These are phyloP conservation scores for Tetrax tetrax DNA, from an alignment of 2,113 vertebrate genomes.

Conservation along the genomic window DNA sequence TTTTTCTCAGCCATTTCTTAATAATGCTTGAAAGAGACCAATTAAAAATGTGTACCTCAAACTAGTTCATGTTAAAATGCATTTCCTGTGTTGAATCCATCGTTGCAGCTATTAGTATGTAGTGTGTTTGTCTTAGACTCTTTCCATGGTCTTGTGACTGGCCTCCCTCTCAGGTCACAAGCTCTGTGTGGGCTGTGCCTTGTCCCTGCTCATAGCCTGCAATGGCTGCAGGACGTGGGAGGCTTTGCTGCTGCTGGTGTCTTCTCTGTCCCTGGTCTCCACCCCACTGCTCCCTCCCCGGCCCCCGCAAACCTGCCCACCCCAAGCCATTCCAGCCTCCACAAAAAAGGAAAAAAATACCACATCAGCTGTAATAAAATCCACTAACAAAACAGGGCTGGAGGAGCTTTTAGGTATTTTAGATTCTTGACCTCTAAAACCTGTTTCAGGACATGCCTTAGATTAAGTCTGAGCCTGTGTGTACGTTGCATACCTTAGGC, in stretches of 20 bases:
- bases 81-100: not conserved
- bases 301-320: no score
- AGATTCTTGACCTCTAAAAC: not conserved
- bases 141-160: not conserved
- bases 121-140: not conserved
- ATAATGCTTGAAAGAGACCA: not conserved
- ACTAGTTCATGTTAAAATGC: not conserved
- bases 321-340: not conserved
- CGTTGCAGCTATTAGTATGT: not conserved
- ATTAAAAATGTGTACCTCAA: not conserved
- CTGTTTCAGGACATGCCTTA: not conserved
- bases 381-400: not conserved
- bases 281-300: no score
- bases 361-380: not conserved
- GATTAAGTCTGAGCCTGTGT: not conserved
- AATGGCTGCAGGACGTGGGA: not conserved
- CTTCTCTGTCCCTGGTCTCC: not conserved
- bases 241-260: not conserved
- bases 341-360: not conserved
- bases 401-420: not conserved
- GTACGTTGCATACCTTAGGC: not conserved
- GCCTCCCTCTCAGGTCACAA: not conserved
- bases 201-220: not conserved
- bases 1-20: not conserved
- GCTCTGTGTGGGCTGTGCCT: not conserved